phyloP scores from a whole-genome alignment of 2,113 vertebrate genomes.

The Todiramphus chloris region DNA sequence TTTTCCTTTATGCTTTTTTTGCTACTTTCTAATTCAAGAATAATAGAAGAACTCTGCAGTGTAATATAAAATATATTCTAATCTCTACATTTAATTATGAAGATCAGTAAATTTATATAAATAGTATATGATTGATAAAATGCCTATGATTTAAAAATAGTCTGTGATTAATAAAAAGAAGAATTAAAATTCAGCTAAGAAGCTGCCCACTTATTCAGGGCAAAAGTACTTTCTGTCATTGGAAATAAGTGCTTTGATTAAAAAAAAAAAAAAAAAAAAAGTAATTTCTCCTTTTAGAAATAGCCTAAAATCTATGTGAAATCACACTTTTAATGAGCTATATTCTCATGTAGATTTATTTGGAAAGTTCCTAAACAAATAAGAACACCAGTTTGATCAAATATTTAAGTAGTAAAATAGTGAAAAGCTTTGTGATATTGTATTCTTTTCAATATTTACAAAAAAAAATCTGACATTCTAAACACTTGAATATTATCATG shows the following conservation, averaged over 20 bases:
- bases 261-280: neutral
- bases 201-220: neutral
- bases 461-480: neutral
- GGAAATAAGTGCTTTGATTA: neutral
- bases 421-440: neutral
- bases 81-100: neutral
- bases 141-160: neutral
- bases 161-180: neutral
- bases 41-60: neutral
- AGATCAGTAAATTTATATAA: neutral
- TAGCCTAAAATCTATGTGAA: neutral
- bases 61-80: neutral
- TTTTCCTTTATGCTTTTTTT: neutral
- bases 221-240: neutral
- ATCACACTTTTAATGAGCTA: neutral
- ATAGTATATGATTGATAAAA: neutral
- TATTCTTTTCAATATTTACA: neutral
- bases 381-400: neutral
- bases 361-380: neutral
- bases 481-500: neutral
- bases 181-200: neutral
- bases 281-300: neutral
- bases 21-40: neutral
- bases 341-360: neutral
- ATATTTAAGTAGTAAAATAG: neutral